Percentiles rank a stretch among this genome's conserved stretches.
Evolutionary conservation across 1,140 invertebrate genomes (phyloP).

Genomic region (Drosophila kikkawai): DNA sequence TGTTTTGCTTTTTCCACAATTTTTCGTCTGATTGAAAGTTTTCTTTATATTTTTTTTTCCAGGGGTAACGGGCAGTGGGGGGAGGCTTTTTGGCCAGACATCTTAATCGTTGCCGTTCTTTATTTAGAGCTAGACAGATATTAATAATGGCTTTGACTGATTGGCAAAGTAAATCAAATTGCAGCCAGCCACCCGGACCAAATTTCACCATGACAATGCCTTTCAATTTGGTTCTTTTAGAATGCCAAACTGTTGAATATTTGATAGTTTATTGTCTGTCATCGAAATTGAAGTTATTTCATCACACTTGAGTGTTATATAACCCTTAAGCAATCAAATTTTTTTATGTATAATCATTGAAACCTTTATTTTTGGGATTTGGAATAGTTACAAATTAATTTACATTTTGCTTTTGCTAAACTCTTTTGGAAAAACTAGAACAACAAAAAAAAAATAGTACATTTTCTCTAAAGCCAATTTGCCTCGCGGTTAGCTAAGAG

Average conservation of each 20-base stretch:
- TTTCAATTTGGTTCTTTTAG: not conserved
- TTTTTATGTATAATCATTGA: conserved; percentile 31
- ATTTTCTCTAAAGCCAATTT: conserved; percentile 18
- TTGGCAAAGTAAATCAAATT: conserved; percentile 5
- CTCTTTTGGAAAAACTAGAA: conserved; percentile 10
- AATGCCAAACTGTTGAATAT: conserved; percentile 10
- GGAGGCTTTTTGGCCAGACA: conserved; percentile 32
- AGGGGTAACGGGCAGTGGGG: not conserved
- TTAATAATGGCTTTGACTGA: conserved; percentile 40
- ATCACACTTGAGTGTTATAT: not conserved
- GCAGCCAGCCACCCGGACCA: not conserved
- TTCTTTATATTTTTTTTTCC: conserved; percentile 43
- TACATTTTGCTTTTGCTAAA: conserved; percentile 8
- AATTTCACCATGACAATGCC: not conserved
- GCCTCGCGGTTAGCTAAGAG: not conserved
- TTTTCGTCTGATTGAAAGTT: conserved; percentile 63
- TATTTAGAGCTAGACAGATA: conserved; percentile 21
- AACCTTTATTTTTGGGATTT: conserved; percentile 28
- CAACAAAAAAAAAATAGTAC: conserved; percentile 11
- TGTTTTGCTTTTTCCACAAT: conserved; percentile 66
- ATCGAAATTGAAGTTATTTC: not conserved
- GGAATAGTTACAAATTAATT: conserved; percentile 20
- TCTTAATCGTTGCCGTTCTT: conserved; percentile 53
- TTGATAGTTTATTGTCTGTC: conserved; percentile 10
- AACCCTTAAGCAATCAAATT: not conserved